These are phyloP conservation scores for Anas capensis DNA, from an alignment of 2,797 vertebrate species.

Conservation along the genomic window DNA sequence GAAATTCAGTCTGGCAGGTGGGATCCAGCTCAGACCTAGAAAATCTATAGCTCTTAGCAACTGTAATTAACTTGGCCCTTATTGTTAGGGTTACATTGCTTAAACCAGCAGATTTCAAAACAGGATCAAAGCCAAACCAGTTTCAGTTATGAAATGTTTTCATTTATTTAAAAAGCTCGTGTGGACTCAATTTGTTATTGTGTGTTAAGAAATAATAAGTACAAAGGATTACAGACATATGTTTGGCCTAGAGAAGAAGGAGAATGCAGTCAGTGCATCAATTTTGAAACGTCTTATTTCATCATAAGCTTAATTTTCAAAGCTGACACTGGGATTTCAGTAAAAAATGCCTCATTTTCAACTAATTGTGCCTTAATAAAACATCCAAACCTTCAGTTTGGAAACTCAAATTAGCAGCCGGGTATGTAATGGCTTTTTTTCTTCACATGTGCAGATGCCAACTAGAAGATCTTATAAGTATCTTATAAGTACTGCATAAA, in stretches of 20 bases:
- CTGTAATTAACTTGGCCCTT: constrained; percentile 8
- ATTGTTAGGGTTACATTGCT: neutral
- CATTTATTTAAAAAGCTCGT: constrained; percentile 34
- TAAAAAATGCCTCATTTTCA: constrained; percentile 36
- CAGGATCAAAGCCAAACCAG: neutral
- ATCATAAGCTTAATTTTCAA: constrained; percentile 32
- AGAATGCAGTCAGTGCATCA: neutral
- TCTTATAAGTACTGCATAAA: neutral
- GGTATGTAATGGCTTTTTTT: neutral
- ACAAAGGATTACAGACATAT: constrained; percentile 11
- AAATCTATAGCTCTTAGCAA: constrained; percentile 38
- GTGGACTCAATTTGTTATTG: constrained; percentile 5
- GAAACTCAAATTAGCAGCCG: constrained; percentile 17
- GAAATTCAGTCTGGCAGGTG: neutral
- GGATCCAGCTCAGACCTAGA: neutral
- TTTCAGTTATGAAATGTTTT: constrained; percentile 16
- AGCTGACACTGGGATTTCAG: constrained; percentile 27
- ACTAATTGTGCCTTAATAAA: constrained; percentile 23
- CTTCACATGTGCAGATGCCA: neutral
- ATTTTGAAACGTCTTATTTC: constrained; percentile 18
- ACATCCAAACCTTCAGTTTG: constrained; percentile 25
- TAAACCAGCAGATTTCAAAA: neutral
- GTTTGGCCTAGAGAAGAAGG: neutral
- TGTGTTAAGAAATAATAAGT: constrained; percentile 24
- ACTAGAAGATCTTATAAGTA: neutral